Evolutionary conservation across 2,888 invertebrate species (phyloP).

Genomic region (Phengaris alcon): DNA sequence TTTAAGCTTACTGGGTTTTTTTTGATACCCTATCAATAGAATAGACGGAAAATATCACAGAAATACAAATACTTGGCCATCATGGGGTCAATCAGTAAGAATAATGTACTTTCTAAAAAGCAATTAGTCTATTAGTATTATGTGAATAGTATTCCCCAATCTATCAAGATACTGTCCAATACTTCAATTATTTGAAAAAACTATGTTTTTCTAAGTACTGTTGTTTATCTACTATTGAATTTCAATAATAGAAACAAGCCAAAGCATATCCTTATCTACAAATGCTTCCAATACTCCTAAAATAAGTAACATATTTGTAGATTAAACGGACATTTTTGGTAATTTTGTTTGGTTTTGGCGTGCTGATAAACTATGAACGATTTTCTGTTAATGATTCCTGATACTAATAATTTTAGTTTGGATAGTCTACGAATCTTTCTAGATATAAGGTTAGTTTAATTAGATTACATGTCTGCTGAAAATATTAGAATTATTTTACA

Average conservation of each 20-base stretch:
- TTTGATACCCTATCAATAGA: neutral
- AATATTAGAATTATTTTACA: neutral
- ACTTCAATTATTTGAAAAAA: neutral
- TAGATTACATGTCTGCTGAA: neutral
- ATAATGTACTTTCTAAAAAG: too few relatives aligned
- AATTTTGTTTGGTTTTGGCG: neutral
- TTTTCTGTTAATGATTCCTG: neutral
- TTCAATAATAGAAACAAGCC: neutral
- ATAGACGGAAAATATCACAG: too few relatives aligned
- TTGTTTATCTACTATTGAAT: neutral
- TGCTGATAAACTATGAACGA: neutral
- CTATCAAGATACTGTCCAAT: neutral
- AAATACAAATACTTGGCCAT: too few relatives aligned
- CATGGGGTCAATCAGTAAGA: too few relatives aligned
- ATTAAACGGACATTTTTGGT: neutral
- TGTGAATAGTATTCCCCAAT: neutral
- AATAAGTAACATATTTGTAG: neutral
- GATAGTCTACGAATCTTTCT: neutral
- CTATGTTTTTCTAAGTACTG: neutral
- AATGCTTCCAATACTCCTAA: slow-evolving; percentile 17
- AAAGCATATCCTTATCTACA: slow-evolving; percentile 4
- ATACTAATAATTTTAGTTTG: neutral
- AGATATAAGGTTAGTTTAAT: neutral
- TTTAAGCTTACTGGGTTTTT: too few relatives aligned
- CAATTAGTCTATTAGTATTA: neutral